Evolutionary conservation across 2,888 invertebrate genomes (phyloP).

Genomic region (Gastrophysa polygoni): DNA sequence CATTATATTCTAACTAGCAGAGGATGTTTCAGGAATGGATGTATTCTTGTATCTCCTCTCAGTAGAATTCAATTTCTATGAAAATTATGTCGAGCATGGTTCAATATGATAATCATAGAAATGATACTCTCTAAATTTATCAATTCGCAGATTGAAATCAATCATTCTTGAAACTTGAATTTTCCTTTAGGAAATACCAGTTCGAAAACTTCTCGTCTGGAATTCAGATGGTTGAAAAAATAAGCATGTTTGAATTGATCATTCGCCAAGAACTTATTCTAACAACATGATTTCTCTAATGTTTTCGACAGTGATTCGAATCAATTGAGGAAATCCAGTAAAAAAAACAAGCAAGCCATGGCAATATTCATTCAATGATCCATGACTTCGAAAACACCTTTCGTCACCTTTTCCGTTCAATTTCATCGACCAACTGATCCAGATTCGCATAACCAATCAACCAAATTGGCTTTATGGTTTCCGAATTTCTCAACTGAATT

Average conservation of each 20-base stretch:
- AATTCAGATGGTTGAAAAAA: no score
- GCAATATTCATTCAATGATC: conserved; percentile 26
- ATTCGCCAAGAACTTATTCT: conserved; percentile 7
- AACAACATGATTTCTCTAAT: conserved; percentile 20
- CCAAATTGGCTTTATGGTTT: conserved; percentile 20
- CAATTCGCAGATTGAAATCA: no score
- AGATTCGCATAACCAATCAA: conserved; percentile 34
- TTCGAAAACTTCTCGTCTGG: no score
- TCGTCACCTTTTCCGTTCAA: conserved; percentile 30
- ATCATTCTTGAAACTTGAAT: no score
- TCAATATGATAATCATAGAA: no score
- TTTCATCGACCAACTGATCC: conserved; percentile 34
- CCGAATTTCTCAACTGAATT: conserved; percentile 3
- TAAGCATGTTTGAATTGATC: background rate
- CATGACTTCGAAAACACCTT: conserved; percentile 31
- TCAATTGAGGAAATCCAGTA: conserved; percentile 18
- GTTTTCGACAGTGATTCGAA: conserved; percentile 11
- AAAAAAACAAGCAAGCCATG: conserved; percentile 24
- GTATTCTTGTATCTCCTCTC: no score
- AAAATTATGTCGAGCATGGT: no score
- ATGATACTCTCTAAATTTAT: no score
- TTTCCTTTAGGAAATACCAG: no score
- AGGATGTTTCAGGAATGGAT: no score
- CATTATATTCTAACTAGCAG: no score
- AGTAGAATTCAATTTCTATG: no score